phyloP scores from a whole-genome alignment of 1,140 invertebrate species.

The Drosophila cardini region DNA sequence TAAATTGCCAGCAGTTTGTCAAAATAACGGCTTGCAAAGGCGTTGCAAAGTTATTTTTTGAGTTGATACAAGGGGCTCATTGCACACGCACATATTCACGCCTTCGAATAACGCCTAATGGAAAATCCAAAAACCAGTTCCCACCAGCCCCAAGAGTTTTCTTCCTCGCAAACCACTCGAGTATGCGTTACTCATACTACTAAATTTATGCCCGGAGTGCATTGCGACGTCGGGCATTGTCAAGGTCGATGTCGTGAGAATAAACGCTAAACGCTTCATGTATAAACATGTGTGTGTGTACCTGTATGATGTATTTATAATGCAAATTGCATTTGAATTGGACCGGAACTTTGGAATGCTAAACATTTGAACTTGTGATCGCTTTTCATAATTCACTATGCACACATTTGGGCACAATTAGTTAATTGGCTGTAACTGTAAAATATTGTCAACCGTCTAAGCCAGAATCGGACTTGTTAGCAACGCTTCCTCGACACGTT shows the following conservation, averaged over 20 bases:
- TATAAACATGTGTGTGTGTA: slow-evolving; percentile 7
- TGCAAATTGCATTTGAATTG: slow-evolving; percentile 58
- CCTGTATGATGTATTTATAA: slow-evolving; percentile 21
- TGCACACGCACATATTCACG: slow-evolving; percentile 71
- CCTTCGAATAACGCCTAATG: slow-evolving; percentile 52
- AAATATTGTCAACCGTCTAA: slow-evolving; percentile 63
- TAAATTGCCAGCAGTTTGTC: slow-evolving; percentile 60
- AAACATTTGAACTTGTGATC: slow-evolving; percentile 41
- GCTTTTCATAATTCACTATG: slow-evolving; percentile 63
- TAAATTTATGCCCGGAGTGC: slow-evolving; percentile 5
- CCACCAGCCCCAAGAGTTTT: slow-evolving; percentile 57
- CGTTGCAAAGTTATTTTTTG: slow-evolving; percentile 7
- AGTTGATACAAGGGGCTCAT: slow-evolving; percentile 53
- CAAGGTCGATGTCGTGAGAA: slow-evolving; percentile 73
- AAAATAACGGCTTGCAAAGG: slow-evolving; percentile 32
- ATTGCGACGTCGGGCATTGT: slow-evolving; percentile 61
- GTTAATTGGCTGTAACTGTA: slow-evolving; percentile 71
- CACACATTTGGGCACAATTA: slow-evolving; percentile 79
- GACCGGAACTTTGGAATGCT: slow-evolving; percentile 61
- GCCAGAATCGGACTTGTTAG: slow-evolving; percentile 39
- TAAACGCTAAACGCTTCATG: slow-evolving; percentile 31
- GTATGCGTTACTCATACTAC: slow-evolving; percentile 29
- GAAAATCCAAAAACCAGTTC: slow-evolving; percentile 63
- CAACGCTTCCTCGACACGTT: slow-evolving; percentile 69
- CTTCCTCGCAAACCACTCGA: slow-evolving; percentile 52